A percentile compares a stretch with the other conserved stretches of the same genome.
Conservation (phyloP, 30 jellyfish, hydroid and myxozoan species). For the Chironex yamaguchii region DNA sequence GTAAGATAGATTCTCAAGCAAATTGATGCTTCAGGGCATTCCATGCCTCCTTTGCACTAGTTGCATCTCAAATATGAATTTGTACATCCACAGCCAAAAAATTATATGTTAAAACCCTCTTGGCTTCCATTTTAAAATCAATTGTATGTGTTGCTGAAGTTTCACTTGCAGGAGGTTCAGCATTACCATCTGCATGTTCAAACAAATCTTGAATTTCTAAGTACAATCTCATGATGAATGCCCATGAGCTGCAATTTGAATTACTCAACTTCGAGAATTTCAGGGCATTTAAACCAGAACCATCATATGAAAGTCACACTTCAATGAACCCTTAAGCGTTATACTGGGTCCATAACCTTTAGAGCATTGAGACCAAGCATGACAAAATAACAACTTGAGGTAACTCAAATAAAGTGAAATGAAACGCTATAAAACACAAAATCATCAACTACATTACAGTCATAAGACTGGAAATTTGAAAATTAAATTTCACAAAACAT, state of each 20-base stretch:
- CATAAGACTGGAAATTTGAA: too few species aligned
- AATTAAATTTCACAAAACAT: too few species aligned
- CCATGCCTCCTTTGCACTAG: constrained; percentile 37
- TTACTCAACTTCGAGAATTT: constrained; percentile 35
- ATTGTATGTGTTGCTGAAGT: constrained; percentile 12
- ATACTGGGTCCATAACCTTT: too few species aligned
- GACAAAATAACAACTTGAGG: too few species aligned
- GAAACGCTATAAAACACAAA: too few species aligned
- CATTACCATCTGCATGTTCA: constrained; percentile 63
- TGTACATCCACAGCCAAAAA: constrained; percentile 43
- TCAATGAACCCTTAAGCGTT: too few species aligned
- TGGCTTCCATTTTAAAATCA: background rate
- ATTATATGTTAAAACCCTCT: constrained; percentile 40
- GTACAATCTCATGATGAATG: constrained; percentile 39
- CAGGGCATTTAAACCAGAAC: constrained; percentile 40
- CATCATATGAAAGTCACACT: constrained; percentile 37
- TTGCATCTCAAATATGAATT: constrained; percentile 33
- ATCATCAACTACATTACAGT: too few species aligned
- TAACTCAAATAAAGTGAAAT: too few species aligned
- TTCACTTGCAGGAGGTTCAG: constrained; percentile 38
- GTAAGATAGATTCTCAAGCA: constrained; percentile 36
- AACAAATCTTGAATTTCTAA: constrained; percentile 47
- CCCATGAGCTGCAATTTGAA: too few species aligned
- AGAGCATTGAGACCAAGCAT: too few species aligned
- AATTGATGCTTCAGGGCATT: constrained; percentile 39